Conservation (phyloP, 2,113 vertebrate genomes). For the Malurus melanocephalus region DNA sequence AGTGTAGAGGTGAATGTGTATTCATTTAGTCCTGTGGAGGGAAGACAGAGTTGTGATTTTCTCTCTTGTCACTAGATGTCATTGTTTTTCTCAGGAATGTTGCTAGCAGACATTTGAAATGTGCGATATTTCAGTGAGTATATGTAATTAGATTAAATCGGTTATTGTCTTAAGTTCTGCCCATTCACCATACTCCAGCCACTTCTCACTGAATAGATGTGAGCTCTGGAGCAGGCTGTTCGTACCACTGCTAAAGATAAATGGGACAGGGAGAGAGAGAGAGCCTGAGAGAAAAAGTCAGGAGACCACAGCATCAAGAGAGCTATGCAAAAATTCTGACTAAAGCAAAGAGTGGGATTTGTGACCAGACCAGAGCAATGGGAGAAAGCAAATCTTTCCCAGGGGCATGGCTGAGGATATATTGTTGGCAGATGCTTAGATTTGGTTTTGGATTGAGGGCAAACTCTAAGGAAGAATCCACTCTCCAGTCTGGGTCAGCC, state of each 20-base stretch:
- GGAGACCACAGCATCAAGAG: not conserved
- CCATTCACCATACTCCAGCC: not conserved
- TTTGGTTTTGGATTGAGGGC: not conserved
- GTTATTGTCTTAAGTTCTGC: not conserved
- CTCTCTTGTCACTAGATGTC: slow-evolving; percentile 73
- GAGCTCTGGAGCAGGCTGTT: not conserved
- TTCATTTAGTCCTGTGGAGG: not conserved
- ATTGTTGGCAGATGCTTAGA: not conserved
- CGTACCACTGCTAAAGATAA: not conserved
- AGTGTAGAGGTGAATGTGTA: not conserved
- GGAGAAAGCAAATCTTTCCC: not conserved
- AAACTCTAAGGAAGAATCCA: not conserved
- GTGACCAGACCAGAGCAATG: not conserved
- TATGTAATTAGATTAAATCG: not conserved
- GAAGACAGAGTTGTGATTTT: slow-evolving; percentile 50
- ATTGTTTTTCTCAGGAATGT: slow-evolving; percentile 17
- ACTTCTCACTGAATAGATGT: not conserved
- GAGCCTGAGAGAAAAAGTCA: not conserved
- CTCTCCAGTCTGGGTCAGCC: not conserved
- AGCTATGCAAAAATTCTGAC: not conserved
- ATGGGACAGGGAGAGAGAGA: not conserved
- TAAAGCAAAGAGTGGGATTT: not conserved
- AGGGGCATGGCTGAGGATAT: not conserved
- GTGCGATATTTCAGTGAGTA: not conserved
- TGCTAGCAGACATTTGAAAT: not conserved